A percentile compares a stretch with the other conserved stretches of the same genome.
These are phyloP conservation scores for Cricetomys ansorgei DNA, from an alignment of 2,113 vertebrate genomes.

Conservation along the genomic window DNA sequence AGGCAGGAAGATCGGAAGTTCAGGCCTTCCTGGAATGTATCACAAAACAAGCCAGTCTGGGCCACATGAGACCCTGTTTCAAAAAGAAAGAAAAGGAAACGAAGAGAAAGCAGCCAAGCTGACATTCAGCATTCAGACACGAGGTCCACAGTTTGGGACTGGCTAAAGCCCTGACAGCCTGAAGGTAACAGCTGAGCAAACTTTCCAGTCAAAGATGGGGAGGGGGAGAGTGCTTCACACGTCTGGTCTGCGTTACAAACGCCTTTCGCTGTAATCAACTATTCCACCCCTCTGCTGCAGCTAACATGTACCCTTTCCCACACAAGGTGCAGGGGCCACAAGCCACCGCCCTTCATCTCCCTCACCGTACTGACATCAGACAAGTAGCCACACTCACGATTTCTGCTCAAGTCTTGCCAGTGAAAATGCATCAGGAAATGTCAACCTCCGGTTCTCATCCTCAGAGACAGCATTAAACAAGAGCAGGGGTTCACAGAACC, in stretches of 20 bases:
- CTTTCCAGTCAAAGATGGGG: background rate
- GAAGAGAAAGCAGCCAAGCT: background rate
- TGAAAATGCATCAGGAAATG: conserved; percentile 62
- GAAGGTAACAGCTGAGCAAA: background rate
- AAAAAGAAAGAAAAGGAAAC: no score
- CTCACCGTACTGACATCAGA: conserved; percentile 31
- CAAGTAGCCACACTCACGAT: conserved; percentile 42
- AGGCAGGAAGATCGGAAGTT: no score
- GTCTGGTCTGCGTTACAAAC: background rate
- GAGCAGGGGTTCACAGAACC: conserved; percentile 62
- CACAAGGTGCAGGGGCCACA: background rate
- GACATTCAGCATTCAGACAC: background rate
- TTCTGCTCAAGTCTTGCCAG: conserved; percentile 62
- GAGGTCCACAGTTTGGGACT: background rate
- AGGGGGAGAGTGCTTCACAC: background rate
- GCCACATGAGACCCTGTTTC: no score
- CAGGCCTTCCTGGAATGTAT: no score
- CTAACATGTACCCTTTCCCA: conserved; percentile 4
- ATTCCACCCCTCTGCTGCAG: background rate
- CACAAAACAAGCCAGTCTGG: no score
- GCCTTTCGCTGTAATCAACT: conserved; percentile 46
- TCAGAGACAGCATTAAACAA: conserved; percentile 61
- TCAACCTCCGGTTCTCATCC: conserved; percentile 66
- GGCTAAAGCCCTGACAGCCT: background rate
- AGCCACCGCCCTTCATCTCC: background rate